Conservation (phyloP, 1,140 invertebrate genomes). For the Rhopalosiphum maidis region DNA sequence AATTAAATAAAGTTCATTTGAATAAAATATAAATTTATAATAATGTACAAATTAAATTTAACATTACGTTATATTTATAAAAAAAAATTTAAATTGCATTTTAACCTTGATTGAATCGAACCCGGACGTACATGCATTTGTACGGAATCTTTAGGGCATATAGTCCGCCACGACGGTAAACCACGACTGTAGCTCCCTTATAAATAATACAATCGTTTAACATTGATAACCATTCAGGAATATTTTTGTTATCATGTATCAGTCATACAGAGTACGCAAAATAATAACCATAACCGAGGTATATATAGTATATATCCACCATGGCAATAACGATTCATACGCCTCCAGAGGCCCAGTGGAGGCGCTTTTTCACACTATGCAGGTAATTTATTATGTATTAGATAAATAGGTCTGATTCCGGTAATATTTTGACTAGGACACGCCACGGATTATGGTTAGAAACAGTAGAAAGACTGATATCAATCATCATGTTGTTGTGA, state of each 20-base stretch:
- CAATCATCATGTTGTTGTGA: background rate
- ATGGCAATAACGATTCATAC: background rate
- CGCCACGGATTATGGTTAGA: background rate
- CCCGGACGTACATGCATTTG: background rate
- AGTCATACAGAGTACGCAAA: background rate
- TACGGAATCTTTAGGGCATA: background rate
- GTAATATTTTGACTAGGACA: background rate
- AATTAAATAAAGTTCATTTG: background rate
- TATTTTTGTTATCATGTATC: background rate
- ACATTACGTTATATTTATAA: background rate
- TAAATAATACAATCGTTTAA: background rate
- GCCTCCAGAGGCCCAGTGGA: too few species aligned
- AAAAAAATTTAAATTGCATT: background rate
- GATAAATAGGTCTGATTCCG: background rate
- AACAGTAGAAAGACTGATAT: background rate
- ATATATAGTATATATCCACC: too few species aligned
- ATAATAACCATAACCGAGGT: background rate
- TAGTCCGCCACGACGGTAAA: background rate
- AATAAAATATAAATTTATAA: background rate
- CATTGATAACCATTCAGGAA: background rate
- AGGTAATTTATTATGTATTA: background rate
- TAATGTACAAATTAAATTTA: background rate
- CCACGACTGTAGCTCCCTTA: background rate
- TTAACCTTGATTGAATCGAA: background rate
- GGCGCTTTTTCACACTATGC: background rate